Evolutionary conservation across 2,797 vertebrate species (phyloP).

Genomic region (Oryzias sinensis): DNA sequence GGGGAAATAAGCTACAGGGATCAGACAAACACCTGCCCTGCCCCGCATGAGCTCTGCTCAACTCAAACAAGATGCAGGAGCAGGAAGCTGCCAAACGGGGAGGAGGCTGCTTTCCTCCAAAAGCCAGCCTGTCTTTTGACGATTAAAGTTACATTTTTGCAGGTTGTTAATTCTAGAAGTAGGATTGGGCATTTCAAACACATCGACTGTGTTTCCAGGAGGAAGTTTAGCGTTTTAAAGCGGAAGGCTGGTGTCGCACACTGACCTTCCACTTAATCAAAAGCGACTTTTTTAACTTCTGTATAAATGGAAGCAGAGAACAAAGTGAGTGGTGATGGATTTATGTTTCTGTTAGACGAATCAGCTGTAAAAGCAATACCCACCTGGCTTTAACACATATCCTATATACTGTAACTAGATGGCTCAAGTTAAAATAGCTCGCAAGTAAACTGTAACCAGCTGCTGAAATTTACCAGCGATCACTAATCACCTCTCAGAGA

Average conservation of each 20-base stretch:
- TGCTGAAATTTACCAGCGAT: not conserved
- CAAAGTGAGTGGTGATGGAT: not conserved
- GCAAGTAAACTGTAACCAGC: not conserved
- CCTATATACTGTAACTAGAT: not conserved
- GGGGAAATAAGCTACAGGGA: slow-evolving; percentile 57
- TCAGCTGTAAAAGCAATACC: not conserved
- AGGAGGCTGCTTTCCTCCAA: slow-evolving; percentile 16
- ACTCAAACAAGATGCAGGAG: slow-evolving; percentile 68
- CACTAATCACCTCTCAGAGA: not conserved
- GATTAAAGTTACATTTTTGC: slow-evolving; percentile 5
- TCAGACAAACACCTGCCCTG: slow-evolving; percentile 72
- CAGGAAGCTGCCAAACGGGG: slow-evolving; percentile 36
- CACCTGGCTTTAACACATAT: not conserved
- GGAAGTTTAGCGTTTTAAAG: no score
- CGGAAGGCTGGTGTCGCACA: no score
- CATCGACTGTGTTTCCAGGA: no score
- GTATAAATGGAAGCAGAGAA: not conserved
- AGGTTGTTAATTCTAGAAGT: no score
- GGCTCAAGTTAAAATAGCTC: not conserved
- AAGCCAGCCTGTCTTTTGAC: slow-evolving; percentile 28
- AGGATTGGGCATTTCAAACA: no score
- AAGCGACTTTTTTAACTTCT: not conserved
- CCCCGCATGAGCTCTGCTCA: slow-evolving; percentile 54
- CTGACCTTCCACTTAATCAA: not conserved
- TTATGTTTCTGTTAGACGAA: not conserved